phyloP scores from a whole-genome alignment of 30 jellyfish, hydroid and myxozoan species.

The Aurelia aurita region DNA sequence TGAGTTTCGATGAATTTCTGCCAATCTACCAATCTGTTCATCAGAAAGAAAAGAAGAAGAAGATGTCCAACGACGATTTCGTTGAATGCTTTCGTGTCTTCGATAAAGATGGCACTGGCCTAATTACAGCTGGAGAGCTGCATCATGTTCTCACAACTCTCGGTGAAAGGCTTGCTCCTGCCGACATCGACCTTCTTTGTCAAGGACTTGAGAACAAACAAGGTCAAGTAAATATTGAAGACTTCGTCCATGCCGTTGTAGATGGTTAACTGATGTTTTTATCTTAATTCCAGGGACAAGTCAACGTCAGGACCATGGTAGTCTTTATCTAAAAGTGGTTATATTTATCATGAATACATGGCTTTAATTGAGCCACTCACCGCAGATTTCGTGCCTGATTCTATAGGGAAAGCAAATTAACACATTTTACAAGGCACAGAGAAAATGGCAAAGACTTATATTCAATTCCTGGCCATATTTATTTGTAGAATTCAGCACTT shows the following conservation, averaged over 20 bases:
- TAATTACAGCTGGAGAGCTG: conserved; percentile 95
- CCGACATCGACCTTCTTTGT: conserved; percentile 84
- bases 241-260: conserved; percentile 88
- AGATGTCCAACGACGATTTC: conserved; percentile 77
- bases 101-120: conserved; percentile 94
- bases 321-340: not conserved
- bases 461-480: not conserved
- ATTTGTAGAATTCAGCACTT: not conserved
- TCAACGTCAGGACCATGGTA: not conserved
- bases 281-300: no score
- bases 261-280: conserved; percentile 64
- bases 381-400: no score
- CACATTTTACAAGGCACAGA: no score
- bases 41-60: conserved; percentile 76
- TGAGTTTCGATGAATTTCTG: conserved; percentile 89
- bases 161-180: conserved; percentile 93
- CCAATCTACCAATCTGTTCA: conserved; percentile 90
- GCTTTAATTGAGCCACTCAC: not conserved
- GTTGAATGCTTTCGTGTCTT: conserved; percentile 98
- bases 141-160: conserved; percentile 95
- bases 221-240: conserved; percentile 94
- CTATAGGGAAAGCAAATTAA: no score
- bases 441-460: no score
- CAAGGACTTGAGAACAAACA: conserved; percentile 97
- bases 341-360: not conserved